Conservation (phyloP, 2,888 invertebrate genomes). For the Norana najaformis region DNA sequence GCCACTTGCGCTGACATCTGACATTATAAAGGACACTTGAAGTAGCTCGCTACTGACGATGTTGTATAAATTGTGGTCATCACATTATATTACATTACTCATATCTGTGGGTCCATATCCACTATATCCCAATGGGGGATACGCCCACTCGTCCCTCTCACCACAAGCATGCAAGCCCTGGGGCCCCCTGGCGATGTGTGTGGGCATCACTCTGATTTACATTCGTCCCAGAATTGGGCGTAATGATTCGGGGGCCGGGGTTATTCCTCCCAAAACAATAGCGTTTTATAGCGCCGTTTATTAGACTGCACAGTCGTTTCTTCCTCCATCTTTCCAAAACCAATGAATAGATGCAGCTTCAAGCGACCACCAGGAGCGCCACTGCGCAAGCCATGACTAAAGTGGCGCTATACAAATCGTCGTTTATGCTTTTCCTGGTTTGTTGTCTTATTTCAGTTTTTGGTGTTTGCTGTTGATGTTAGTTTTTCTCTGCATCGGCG, state of each 20-base stretch:
- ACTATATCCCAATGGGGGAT: background rate
- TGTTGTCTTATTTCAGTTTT: too few relatives aligned
- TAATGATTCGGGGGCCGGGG: background rate
- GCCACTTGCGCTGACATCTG: background rate
- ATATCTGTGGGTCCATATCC: background rate
- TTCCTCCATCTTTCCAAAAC: background rate
- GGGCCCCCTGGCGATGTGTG: background rate
- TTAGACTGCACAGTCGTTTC: background rate
- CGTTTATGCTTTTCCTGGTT: background rate
- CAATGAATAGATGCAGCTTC: background rate
- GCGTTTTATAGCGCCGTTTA: background rate
- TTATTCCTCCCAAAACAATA: background rate
- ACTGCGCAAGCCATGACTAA: background rate
- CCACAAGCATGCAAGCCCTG: background rate
- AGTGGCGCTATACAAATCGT: too few relatives aligned
- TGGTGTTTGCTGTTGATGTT: background rate
- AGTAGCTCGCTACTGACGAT: background rate
- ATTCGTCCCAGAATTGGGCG: background rate
- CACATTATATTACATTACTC: too few relatives aligned
- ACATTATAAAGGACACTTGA: background rate
- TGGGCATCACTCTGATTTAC: background rate
- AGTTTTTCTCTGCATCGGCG: background rate
- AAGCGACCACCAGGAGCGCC: background rate
- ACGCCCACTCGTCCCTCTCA: background rate
- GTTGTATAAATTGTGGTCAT: background rate